phyloP scores from a whole-genome alignment of 2,113 vertebrate species.

The Silurus meridionalis region DNA sequence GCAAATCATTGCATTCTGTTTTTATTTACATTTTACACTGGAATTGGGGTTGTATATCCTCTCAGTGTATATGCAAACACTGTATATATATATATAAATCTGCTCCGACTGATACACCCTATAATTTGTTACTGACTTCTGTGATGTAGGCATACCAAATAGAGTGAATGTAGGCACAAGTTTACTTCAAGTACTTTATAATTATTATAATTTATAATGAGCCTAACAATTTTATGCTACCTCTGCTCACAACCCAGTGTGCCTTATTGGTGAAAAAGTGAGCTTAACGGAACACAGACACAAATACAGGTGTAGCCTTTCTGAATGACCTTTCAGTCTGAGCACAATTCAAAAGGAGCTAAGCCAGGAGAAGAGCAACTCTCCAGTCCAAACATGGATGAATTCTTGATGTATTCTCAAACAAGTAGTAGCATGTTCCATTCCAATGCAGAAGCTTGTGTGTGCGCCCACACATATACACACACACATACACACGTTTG shows the following conservation, averaged over 20 bases:
- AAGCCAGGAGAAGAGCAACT: conserved; percentile 31
- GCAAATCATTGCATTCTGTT: too few species aligned
- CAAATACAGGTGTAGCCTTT: conserved; percentile 1
- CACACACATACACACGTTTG: background rate
- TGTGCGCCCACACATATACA: background rate
- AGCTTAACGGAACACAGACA: background rate
- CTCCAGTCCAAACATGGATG: conserved; percentile 46
- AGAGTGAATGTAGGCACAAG: background rate
- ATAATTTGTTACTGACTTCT: background rate
- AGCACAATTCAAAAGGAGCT: conserved; percentile 44
- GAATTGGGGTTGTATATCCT: too few species aligned
- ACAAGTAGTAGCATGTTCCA: conserved; percentile 50
- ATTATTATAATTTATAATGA: background rate
- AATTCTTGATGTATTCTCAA: conserved; percentile 48
- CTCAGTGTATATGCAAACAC: too few species aligned
- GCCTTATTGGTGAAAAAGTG: background rate
- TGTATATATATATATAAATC: background rate
- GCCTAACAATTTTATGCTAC: background rate
- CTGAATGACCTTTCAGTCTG: conserved; percentile 38
- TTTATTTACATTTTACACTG: too few species aligned
- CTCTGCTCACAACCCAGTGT: background rate
- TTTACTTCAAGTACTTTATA: too few species aligned
- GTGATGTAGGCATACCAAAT: background rate
- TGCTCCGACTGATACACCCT: background rate
- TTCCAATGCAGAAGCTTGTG: conserved; percentile 4